A percentile compares a stretch with the other conserved stretches of the same genome.
Evolutionary conservation across 1,140 invertebrate genomes (phyloP).

Genomic region (Luehdorfia chinensis): DNA sequence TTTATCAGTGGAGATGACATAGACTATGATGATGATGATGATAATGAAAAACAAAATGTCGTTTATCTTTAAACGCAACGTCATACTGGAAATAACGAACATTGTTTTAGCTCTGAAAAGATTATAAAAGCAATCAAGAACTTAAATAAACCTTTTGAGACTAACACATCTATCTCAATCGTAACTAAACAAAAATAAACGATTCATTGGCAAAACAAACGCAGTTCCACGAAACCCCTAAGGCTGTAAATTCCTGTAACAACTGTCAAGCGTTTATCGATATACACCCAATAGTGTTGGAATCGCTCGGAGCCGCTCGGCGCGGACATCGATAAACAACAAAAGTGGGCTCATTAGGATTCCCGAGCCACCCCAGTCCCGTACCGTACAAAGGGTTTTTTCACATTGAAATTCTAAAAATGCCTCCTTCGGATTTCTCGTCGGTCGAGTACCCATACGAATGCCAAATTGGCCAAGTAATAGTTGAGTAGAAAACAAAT

Average conservation of each 20-base stretch:
- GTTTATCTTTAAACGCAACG: no score
- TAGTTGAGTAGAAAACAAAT: no score
- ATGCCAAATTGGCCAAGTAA: background rate
- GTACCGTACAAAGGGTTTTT: slow-evolving; percentile 19
- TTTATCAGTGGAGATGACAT: no score
- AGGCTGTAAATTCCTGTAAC: slow-evolving; percentile 5
- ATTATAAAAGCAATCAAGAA: no score
- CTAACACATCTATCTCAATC: background rate
- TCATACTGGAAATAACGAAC: no score
- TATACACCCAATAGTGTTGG: background rate
- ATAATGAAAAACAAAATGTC: no score
- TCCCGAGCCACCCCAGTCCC: slow-evolving; percentile 3
- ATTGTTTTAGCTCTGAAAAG: no score
- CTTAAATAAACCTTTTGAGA: slow-evolving; percentile 1
- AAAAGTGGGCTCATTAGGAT: slow-evolving; percentile 24
- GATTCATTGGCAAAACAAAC: background rate
- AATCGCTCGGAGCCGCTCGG: background rate
- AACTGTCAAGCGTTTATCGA: slow-evolving; percentile 12
- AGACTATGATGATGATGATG: no score
- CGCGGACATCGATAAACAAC: no score
- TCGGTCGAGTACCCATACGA: background rate
- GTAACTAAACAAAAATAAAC: slow-evolving; percentile 8
- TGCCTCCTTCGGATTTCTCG: background rate
- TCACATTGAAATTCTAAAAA: slow-evolving; percentile 21
- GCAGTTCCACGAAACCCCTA: no score